Evolutionary conservation across 2,888 invertebrate species (phyloP), one percentile per base, ranked within the genome.

Genomic region (Capitulum mitella): DNA sequence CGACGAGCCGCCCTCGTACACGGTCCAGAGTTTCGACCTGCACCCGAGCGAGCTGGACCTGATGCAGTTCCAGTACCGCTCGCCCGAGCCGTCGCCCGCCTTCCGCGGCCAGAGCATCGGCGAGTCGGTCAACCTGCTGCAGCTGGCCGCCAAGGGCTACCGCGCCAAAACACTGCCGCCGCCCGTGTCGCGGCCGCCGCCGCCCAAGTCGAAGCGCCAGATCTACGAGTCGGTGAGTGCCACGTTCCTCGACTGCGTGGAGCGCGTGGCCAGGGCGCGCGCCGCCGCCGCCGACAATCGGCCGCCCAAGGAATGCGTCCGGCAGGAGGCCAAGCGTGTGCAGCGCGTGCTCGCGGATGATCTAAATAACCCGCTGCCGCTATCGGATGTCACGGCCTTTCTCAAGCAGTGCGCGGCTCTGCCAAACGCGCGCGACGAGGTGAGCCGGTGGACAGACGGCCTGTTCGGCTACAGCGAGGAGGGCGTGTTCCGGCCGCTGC

Each of bases 301-400:
- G 29, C 10, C 76, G 46, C 26, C 43, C 16, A 76, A 32, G 46
- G 76, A 76, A 48, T 76, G 29, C 43, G 5, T 76, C 5, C 46
- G 46, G 76, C 76, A 46, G 76, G 29, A 46, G 76, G 76, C 76
- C 46, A 76, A 43, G 46, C 76, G 76, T 5, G 6, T 76, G 46
- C 46, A 48, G 29, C 76, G 76, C 43, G 76, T 76, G 46, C 46
- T 76, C 8, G 46, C 76, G 32, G 76, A 76, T 46, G 76, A 76
- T 48, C 46, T 76, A 46, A 76, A 76, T 76, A 76, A 76, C 76
- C 76, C 76, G 43, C 29, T 46, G 76, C 46, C 76, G 22, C 43
- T 76, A 43, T 43, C 46, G 29, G 46, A 46, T 46, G 76, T 76
- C 46, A 32, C 76, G 40, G 76, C 76, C 76, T 46, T 76, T 76